These are phyloP conservation scores for Lophius americanus DNA, from an alignment of 2,797 vertebrate genomes.

Conservation along the genomic window DNA sequence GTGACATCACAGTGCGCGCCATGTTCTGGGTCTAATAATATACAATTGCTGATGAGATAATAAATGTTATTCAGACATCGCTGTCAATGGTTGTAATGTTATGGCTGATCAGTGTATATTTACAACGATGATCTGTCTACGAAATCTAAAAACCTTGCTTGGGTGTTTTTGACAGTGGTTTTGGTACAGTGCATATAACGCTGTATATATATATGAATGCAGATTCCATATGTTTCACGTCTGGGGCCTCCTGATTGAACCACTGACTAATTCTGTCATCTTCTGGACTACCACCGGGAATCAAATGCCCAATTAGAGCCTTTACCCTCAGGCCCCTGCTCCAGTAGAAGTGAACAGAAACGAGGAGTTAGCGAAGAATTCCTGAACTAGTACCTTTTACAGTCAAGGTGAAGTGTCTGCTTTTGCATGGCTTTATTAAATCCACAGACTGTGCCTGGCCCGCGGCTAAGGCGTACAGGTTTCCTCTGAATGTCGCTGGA, in stretches of 20 bases:
- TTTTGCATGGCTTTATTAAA: conserved; percentile 43
- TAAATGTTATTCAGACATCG: no score
- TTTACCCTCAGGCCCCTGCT: conserved; percentile 37
- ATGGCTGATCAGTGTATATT: no score
- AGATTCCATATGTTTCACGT: conserved; percentile 20
- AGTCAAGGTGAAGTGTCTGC: conserved; percentile 34
- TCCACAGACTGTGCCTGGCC: conserved; percentile 39
- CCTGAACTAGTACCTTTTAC: conserved; percentile 22
- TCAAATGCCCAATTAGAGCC: conserved; percentile 55
- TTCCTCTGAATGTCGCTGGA: conserved; percentile 42
- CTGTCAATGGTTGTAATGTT: no score
- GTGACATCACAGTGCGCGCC: no score
- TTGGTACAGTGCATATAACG: no score
- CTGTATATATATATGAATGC: neutral
- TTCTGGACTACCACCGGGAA: conserved; percentile 31
- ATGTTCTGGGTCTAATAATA: no score
- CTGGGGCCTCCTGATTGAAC: conserved; percentile 23
- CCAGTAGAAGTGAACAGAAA: conserved; percentile 27
- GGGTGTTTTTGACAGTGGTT: neutral
- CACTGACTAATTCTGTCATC: conserved; percentile 35
- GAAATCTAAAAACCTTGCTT: no score
- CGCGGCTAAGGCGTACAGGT: conserved; percentile 46
- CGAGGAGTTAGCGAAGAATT: conserved; percentile 19
- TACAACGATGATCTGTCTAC: no score
- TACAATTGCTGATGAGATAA: no score